Percentiles rank a stretch among this genome's conserved stretches.
phyloP scores from a whole-genome alignment of 2,113 vertebrate genomes.

The Tragelaphus imberbis region DNA sequence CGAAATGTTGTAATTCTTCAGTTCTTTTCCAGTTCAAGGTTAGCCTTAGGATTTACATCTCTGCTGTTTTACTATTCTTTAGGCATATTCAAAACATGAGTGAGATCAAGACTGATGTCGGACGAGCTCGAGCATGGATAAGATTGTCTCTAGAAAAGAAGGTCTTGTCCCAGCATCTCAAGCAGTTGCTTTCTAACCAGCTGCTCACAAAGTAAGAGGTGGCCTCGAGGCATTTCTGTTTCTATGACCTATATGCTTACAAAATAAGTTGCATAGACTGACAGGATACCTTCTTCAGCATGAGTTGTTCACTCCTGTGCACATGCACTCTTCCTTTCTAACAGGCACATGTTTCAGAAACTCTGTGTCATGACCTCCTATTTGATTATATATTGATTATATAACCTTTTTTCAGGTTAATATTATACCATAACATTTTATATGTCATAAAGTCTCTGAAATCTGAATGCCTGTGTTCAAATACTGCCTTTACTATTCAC shows the following conservation, averaged over 20 bases:
- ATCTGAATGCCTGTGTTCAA: not conserved
- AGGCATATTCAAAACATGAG: slow-evolving; percentile 96
- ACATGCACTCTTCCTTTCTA: not conserved
- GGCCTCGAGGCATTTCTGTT: not conserved
- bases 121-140: slow-evolving; percentile 94
- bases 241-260: not conserved
- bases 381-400: not conserved
- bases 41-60: not conserved
- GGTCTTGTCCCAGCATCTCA: slow-evolving; percentile 95
- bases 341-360: not conserved
- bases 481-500: not conserved
- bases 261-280: not conserved
- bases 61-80: not conserved
- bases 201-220: slow-evolving; percentile 86
- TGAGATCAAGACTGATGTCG: slow-evolving; percentile 95
- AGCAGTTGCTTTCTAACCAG: slow-evolving; percentile 91
- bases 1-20: not conserved
- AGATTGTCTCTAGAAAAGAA: slow-evolving; percentile 96
- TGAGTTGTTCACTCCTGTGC: not conserved
- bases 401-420: not conserved
- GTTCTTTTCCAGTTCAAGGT: not conserved
- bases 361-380: not conserved
- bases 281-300: not conserved
- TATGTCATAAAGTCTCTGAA: not conserved
- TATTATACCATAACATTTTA: not conserved